Evolutionary conservation across 2,113 vertebrate species (phyloP), one percentile per base, ranked within the genome.

Genomic region (Ellobius talpinus): DNA sequence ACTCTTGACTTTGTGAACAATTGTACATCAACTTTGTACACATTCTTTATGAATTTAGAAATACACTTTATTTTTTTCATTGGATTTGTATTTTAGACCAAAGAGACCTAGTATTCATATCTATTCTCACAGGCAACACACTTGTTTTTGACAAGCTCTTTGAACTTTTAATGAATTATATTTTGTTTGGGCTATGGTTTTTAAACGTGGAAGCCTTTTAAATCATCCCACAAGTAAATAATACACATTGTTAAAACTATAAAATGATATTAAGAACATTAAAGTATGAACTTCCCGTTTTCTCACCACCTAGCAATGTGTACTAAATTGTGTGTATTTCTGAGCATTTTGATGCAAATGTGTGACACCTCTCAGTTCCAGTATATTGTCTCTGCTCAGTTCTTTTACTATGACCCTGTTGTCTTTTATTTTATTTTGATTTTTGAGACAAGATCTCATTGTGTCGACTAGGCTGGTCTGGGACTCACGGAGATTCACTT

Each of bases 121-220:
- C n/a, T 23, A 68, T 10, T 68, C 5, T 92, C 47, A 90, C 12
- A 47, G 6, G 7, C 21, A 70, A 55, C 12, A 66, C 7, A 70
- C 24, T 87, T 77, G 33, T 72, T 92, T 90, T 61, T 58, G 13
- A 70, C 39, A 81, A 66, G n/a, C 4, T 92, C 47, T 31, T 78
- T 92, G 65, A 89, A 21, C 36, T 26, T 81, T 90, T 90, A 85
- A 85, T 77, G 87, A 74, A 61, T 74, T 90, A n/a, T 24, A 50
- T 55, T 92, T 94, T 92, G 47, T 95, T 73, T 82, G 17, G 66
- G 39, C 7, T 89, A 2, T 90, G 47, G 42, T 50, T 92, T 92
- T 78, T 17, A 68, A 92, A 86, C 11, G 58, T 66, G 63, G n/a
- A 91, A 70, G n/a, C 19, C 24, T 31, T 31, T 31, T 63, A 85